phyloP scores from a whole-genome alignment of 2,888 invertebrate genomes.

The Cryptophagus acutangulus region DNA sequence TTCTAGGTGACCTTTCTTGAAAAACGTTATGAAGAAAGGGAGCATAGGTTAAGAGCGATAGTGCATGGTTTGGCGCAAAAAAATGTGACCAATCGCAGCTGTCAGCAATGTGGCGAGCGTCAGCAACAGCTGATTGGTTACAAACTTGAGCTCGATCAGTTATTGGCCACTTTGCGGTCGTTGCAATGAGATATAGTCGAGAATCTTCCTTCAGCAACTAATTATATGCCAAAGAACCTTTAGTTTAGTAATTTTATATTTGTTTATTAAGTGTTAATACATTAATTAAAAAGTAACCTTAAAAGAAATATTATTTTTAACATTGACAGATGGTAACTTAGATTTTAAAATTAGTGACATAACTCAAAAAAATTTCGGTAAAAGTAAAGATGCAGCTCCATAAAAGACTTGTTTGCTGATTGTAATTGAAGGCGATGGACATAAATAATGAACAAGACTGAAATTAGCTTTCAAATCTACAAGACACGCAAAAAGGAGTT shows the following conservation, averaged over 20 bases:
- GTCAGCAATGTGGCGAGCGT: constrained; percentile 45
- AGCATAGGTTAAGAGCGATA: constrained; percentile 47
- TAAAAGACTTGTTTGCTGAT: background rate
- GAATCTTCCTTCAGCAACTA: no score
- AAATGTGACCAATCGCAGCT: constrained; percentile 40
- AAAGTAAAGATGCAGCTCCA: no score
- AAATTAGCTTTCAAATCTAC: no score
- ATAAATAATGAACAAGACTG: constrained; percentile 1
- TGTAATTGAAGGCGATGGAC: background rate
- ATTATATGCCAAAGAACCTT: no score
- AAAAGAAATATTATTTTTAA: no score
- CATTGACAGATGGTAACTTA: no score
- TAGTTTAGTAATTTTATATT: background rate
- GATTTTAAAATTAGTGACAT: no score
- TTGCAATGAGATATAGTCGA: constrained; percentile 32
- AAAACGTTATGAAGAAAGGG: constrained; percentile 49
- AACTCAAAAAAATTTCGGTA: no score
- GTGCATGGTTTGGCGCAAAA: constrained; percentile 48
- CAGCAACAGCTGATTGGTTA: constrained; percentile 46
- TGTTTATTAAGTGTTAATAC: background rate
- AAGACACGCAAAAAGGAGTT: no score
- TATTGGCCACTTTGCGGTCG: constrained; percentile 44
- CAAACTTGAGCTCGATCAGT: constrained; percentile 47
- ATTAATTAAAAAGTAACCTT: no score
- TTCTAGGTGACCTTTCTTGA: constrained; percentile 47